Evolutionary conservation across 2,113 vertebrate genomes (phyloP), one percentile per base, ranked within the genome.

Genomic region (Manacus vitellinus): DNA sequence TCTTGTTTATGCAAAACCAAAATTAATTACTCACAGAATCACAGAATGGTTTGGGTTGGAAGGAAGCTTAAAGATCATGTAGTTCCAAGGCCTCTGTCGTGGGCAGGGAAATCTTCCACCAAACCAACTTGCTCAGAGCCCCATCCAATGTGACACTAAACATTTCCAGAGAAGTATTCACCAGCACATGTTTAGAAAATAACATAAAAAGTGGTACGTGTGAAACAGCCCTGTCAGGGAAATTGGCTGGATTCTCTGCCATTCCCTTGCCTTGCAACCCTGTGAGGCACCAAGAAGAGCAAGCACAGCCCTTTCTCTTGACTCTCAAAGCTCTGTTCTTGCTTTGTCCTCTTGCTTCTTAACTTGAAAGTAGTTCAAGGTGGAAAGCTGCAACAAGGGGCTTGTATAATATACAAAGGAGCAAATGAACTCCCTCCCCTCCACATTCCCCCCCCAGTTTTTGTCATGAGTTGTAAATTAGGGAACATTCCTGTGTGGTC

Each of bases 361-460:
- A 27, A 44, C 15, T 23, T 31, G 31, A 76, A 43, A 65, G 24
- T 5, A 54, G 8, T 28, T 91, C 23, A 52, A 66, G 21, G 41
- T 43, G 4, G 62, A 73, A 91, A 85, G 22, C 44, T 65, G 27
- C 24, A 27, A 52, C 1, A 3, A 44, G 13, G 3, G 19, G 4
- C 4, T 75, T 20, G 14, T 47, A 10, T 43, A 58, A 51, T 0
- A 2, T 6, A 21, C 5, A 77, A 61, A 56, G 22, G 1, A n/a
- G 16, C 9, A 15, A 8, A 24, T 27, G 22, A 41, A 27, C 21
- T 59, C 23, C 58, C 23, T 23, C 14, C 23, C 6, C 6, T 14
- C 16, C 30, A 3, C 54, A 21, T 58, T 6, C 8, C 14, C 25
- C 7, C 0, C 2, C 3, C 15, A 39, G 2, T 21, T 77, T 54